Base-by-base conservation (phyloP, 1,140 invertebrate genomes). In the Scaptomyza pallida region DNA sequence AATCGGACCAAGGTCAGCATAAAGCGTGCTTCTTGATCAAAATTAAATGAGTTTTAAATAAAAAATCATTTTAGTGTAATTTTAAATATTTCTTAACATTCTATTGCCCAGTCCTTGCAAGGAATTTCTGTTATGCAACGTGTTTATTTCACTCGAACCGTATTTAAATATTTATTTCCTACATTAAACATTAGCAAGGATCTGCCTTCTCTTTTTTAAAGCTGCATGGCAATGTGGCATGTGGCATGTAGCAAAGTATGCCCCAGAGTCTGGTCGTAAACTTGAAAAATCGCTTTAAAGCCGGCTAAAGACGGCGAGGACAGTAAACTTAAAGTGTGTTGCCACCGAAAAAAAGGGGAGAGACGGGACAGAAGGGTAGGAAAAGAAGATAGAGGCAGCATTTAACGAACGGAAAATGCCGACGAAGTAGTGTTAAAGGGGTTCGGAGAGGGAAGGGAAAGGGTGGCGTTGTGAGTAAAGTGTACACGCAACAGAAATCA, bases 401-500 rank as follows among this genome's bases (percentile, higher is more conserved):
- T 65, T 78, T 76, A 72, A 75, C 73, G 59, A 80, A 68, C 56
- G 26, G 57, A 50, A 81, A 81, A 62, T 62, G 75, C 47, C 50
- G 72, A 54, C 45, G 69, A 64, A 83, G 67, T 55, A 48, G 60
- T 67, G 59, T 19, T 9, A 30, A 30, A 30, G 26, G 26, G 26
- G 26, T 30, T n/a, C n/a, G n/a, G n/a, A 8, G 26, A 9, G 26
- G 26, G 26, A 2, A 8, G 26, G 6, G 26, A 2, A 30, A 9
- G 1, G 26, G 26, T 26, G 6, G 9, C 62, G 67, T n/a, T n/a
- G 33, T 10, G 12, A 35, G 77, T 65, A 88, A 88, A 86, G 81
- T 77, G 70, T 70, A 73, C 44, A 81, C 74, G 71, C 70, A 74
- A 72, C 73, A 81, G 73, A 85, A 85, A 86, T 80, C 80, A 85